Conservation (phyloP, 1,140 invertebrate genomes). For the Hydropsyche tenuis region DNA sequence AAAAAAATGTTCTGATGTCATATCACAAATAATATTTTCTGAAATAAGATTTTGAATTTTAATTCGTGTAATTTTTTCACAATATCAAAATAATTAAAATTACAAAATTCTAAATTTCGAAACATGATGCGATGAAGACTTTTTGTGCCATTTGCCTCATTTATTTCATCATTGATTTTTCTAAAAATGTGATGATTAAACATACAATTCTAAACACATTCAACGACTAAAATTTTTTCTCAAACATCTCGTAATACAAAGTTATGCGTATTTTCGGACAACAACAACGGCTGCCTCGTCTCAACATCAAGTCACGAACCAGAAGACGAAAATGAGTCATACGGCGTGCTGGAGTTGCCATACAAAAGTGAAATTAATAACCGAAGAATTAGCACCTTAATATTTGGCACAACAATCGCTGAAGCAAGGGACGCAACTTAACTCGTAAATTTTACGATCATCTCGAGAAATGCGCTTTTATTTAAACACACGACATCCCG, state of each 20-base stretch:
- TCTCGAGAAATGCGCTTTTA: background rate
- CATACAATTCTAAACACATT: no score
- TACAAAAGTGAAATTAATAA: constrained; percentile 38
- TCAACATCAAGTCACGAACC: constrained; percentile 30
- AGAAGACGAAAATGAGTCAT: constrained; percentile 29
- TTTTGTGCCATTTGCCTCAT: no score
- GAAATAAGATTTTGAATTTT: no score
- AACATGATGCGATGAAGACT: no score
- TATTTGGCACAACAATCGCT: background rate
- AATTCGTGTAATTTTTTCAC: no score
- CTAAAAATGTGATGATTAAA: no score
- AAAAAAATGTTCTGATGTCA: no score
- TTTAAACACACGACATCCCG: no score
- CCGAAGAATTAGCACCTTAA: background rate
- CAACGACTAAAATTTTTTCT: background rate
- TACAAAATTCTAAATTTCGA: no score
- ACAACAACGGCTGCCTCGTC: constrained; percentile 8
- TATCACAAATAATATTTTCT: no score
- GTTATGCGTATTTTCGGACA: constrained; percentile 17
- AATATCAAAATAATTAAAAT: no score
- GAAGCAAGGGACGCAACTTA: background rate
- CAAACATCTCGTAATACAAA: background rate
- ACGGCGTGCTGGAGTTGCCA: constrained; percentile 26
- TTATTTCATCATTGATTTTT: no score
- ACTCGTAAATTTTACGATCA: background rate